Percentiles rank a stretch among this genome's conserved stretches.
phyloP scores from a whole-genome alignment of 2,888 invertebrate genomes.

The Antheraea yamamai region DNA sequence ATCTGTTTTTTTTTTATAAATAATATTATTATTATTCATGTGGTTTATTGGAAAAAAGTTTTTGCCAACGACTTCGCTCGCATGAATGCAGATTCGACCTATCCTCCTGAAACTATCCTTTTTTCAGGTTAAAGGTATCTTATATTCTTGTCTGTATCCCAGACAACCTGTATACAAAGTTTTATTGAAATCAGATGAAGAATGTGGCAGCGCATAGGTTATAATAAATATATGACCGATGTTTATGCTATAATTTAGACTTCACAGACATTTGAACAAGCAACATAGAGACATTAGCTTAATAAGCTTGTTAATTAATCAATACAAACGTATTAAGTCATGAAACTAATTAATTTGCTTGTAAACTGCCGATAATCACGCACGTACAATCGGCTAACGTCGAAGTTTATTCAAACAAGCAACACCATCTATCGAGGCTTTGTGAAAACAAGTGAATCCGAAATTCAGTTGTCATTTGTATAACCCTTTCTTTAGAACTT shows the following conservation, averaged over 20 bases:
- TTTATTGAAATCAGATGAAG: too few species aligned
- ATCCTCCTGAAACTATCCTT: too few species aligned
- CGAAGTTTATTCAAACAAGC: not conserved
- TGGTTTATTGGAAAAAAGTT: too few species aligned
- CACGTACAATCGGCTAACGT: not conserved
- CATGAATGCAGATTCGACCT: too few species aligned
- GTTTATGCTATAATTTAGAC: constrained; percentile 35
- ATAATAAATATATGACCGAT: constrained; percentile 15
- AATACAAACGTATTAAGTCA: constrained; percentile 18
- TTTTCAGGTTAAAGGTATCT: too few species aligned
- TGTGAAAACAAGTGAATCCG: not conserved
- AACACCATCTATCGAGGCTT: constrained; percentile 14
- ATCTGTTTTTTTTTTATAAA: too few species aligned
- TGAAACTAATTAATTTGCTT: constrained; percentile 15
- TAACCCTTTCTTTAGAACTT: not conserved
- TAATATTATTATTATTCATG: too few species aligned
- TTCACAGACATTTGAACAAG: constrained; percentile 41
- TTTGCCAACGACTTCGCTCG: too few species aligned
- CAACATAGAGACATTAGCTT: constrained; percentile 41
- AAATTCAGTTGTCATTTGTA: not conserved
- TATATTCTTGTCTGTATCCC: too few species aligned
- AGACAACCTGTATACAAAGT: too few species aligned
- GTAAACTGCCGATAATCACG: constrained; percentile 17
- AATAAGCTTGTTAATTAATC: constrained; percentile 1
- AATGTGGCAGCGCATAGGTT: too few species aligned